phyloP scores from a whole-genome alignment of 2,797 vertebrate genomes.

The Danio albolineatus region DNA sequence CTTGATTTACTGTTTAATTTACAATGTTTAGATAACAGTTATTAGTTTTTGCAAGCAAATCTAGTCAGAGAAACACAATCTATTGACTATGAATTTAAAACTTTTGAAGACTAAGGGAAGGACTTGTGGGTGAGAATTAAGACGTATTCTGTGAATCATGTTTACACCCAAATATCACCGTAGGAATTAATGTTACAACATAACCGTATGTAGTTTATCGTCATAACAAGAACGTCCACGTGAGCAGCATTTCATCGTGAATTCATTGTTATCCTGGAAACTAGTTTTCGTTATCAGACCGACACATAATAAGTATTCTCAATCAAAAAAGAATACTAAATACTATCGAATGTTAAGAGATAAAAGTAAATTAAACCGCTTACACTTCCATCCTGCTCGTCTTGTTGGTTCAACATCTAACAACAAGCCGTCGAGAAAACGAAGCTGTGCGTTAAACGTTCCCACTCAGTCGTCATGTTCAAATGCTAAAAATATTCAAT shows the following conservation, averaged over 20 bases:
- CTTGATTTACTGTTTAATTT: too few relatives aligned
- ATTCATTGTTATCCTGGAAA: background rate
- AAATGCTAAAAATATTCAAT: background rate
- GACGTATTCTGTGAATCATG: background rate
- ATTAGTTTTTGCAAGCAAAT: too few relatives aligned
- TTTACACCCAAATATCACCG: background rate
- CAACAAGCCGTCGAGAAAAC: conserved; percentile 17
- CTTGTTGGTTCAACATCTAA: conserved; percentile 3
- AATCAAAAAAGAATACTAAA: background rate
- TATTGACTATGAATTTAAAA: too few relatives aligned
- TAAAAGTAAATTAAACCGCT: conserved; percentile 26
- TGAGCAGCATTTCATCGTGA: background rate
- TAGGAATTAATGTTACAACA: background rate
- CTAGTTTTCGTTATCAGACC: background rate
- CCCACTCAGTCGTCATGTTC: conserved; percentile 24
- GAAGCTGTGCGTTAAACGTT: conserved; percentile 10
- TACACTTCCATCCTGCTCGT: conserved; percentile 78
- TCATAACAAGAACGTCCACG: background rate
- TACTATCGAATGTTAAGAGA: background rate
- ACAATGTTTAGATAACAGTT: too few relatives aligned
- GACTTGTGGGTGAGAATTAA: too few relatives aligned
- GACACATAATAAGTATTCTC: background rate
- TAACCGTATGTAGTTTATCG: background rate
- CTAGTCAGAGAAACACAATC: too few relatives aligned
- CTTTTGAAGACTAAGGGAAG: too few relatives aligned